phyloP scores from a whole-genome alignment of 2,113 vertebrate genomes.

The Misgurnus anguillicaudatus region DNA sequence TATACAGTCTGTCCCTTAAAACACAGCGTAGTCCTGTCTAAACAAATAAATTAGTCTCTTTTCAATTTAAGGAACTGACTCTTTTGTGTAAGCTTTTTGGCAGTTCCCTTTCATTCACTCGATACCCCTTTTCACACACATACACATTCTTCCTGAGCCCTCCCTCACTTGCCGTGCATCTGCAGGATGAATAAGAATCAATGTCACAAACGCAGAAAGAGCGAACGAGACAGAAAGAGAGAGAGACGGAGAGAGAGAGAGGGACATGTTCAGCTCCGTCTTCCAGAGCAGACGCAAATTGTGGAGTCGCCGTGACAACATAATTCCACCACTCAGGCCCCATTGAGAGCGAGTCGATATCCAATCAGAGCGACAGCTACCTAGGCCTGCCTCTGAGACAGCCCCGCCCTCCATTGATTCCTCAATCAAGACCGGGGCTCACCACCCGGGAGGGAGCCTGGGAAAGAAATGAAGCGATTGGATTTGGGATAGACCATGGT shows the following conservation, averaged over 20 bases:
- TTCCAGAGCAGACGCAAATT: conserved; percentile 74
- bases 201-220: conserved; percentile 65
- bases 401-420: conserved; percentile 78
- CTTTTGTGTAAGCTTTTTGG: conserved; percentile 42
- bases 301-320: conserved; percentile 82
- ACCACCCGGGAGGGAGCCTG: conserved; percentile 53
- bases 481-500: conserved; percentile 32
- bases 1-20: conserved; percentile 12
- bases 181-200: conserved; percentile 68
- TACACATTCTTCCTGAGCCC: conserved; percentile 31
- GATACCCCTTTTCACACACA: conserved; percentile 31
- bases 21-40: conserved; percentile 9
- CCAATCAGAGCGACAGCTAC: conserved; percentile 80
- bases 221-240: conserved; percentile 25
- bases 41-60: conserved; percentile 41
- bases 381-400: conserved; percentile 71
- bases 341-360: conserved; percentile 79
- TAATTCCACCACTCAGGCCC: conserved; percentile 82
- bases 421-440: conserved; percentile 74
- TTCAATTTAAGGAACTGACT: conserved; percentile 33
- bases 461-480: conserved; percentile 43
- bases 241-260: neutral
- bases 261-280: conserved; percentile 60
- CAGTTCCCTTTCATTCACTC: conserved; percentile 30
- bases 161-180: conserved; percentile 46